Evolutionary conservation across 2,797 vertebrate genomes (phyloP), one percentile per base, ranked within the genome.

Genomic region (Lacerta viridis): DNA sequence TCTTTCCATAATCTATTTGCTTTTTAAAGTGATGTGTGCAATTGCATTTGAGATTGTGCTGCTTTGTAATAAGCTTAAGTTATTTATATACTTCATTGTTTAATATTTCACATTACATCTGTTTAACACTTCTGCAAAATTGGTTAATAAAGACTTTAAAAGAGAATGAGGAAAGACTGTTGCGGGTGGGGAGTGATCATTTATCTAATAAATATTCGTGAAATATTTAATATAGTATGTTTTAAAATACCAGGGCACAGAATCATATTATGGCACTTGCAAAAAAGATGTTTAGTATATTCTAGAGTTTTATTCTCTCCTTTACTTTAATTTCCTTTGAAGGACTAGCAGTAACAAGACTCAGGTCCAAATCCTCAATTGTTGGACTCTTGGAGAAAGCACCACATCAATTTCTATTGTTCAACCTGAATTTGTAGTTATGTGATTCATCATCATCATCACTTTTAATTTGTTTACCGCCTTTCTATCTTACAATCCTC

Each of bases 31-130:
- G 11, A 29, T 55, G 6, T 64, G 41, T 85, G 83, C 18, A 66
- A 76, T 36, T 59, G 9, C 17, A 84, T 74, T 55, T 80, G 41
- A 85, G 77, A 76, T 10, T 68, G 43, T 59, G 43, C 71, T 68
- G 17, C 39, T 10, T 76, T 81, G 15, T 80, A 69, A 81, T 59
- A 55, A 43, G 36, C 71, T 90, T 59, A 55, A 43, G 29, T 78
- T 90, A 84, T 75, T 85, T 90, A 80, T 75, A 55, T 36, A 55
- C 43, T 75, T 27, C 61, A 55, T 74, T 77, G 71, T 29, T 68
- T 86, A 50, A 89, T 85, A n/a, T 79, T 84, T 68, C 50, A 55
- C 41, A 87, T 84, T 87, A 80, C 17, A 11, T 79, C 10, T 74
- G 15, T 61, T 50, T 33, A 59, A 59, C 10, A 29, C 15, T 74